Evolutionary conservation across 2,113 vertebrate species (phyloP).

Genomic region (Cyphomyrus discorhynchus): DNA sequence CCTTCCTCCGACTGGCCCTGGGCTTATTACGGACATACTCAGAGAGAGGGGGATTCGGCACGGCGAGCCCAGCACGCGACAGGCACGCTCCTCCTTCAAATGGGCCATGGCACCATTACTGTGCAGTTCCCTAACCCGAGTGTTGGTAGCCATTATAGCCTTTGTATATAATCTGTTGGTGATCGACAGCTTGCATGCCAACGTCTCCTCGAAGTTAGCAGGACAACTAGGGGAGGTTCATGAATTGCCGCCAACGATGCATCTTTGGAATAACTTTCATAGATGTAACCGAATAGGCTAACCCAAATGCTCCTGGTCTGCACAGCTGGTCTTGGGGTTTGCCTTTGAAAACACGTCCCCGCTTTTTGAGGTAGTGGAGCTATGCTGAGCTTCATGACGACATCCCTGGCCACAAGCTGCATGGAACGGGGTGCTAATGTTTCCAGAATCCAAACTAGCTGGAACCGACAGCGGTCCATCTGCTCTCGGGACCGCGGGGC

Average conservation of each 20-base stretch:
- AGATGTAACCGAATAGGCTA: neutral
- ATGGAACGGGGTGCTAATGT: neutral
- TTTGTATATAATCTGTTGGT: neutral
- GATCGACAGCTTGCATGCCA: neutral
- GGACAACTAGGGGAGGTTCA: neutral
- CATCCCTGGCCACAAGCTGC: neutral
- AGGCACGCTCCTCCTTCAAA: neutral
- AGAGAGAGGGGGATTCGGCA: no score
- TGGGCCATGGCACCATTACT: neutral
- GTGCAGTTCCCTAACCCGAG: neutral
- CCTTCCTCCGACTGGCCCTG: neutral
- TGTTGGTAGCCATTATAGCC: no score
- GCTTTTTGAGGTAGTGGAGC: neutral
- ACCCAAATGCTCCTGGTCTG: neutral
- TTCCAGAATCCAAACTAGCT: conserved; percentile 1
- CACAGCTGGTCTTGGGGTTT: neutral
- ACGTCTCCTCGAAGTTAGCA: neutral
- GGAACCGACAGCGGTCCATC: neutral
- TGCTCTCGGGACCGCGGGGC: neutral
- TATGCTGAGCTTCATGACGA: neutral
- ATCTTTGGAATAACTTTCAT: neutral
- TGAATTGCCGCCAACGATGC: neutral
- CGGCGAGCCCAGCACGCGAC: neutral
- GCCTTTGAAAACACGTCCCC: neutral
- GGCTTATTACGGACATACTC: neutral